phyloP scores from a whole-genome alignment of 92 coral and sea anemone genomes.

The Pocillopora grandis region DNA sequence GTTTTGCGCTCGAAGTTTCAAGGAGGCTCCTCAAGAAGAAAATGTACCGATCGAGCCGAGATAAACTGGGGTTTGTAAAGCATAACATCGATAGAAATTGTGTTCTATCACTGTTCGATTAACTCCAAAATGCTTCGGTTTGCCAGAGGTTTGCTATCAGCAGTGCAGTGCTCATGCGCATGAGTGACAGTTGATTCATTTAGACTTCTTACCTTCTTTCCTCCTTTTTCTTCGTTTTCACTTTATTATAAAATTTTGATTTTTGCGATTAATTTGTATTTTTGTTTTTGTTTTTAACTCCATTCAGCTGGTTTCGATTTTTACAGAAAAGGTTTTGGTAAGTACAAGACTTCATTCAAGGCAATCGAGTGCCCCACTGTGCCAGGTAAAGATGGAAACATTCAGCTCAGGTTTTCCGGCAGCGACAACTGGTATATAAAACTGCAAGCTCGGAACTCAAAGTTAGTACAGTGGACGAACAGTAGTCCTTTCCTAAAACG shows the following conservation, averaged over 20 bases:
- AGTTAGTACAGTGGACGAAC: slow-evolving; percentile 38
- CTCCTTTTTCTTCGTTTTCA: not conserved
- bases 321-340: slow-evolving; percentile 67
- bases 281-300: not conserved
- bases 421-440: slow-evolving; percentile 76
- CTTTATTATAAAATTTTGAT: not conserved
- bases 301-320: slow-evolving; percentile 72
- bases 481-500: not conserved
- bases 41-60: too few species aligned
- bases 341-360: slow-evolving; percentile 71
- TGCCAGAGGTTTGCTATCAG: too few species aligned
- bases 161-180: too few species aligned
- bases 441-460: slow-evolving; percentile 76
- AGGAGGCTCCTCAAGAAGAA: too few species aligned
- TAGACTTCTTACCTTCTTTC: too few species aligned
- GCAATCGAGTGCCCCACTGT: slow-evolving; percentile 75
- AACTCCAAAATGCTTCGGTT: too few species aligned
- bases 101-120: too few species aligned
- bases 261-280: not conserved
- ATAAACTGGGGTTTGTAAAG: too few species aligned
- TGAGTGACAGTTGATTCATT: too few species aligned
- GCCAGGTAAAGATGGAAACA: slow-evolving; percentile 66
- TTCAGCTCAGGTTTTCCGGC: slow-evolving; percentile 68
- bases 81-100: too few species aligned
- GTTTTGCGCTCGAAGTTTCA: too few species aligned